phyloP scores from a whole-genome alignment of 2,113 vertebrate genomes.

The Mugil cephalus region DNA sequence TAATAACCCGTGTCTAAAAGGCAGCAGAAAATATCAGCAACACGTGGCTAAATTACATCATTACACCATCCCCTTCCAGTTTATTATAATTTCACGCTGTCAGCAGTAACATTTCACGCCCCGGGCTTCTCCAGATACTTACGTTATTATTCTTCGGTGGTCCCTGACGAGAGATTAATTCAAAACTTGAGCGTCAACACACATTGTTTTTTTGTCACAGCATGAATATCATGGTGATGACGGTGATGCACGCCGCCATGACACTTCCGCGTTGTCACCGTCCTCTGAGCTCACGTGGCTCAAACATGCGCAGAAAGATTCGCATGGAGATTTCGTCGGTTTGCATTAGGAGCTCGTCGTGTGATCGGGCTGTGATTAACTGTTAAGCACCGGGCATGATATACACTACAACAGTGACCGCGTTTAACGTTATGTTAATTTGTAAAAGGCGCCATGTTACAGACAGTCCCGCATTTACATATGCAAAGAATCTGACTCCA shows the following conservation, averaged over 20 bases:
- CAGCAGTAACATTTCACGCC: accelerated
- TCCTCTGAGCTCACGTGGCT: constrained; percentile 4
- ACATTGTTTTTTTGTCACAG: constrained; percentile 15
- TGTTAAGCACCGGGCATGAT: too few species aligned
- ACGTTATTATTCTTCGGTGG: constrained; percentile 31
- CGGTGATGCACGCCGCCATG: constrained; percentile 48
- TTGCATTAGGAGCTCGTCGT: too few species aligned
- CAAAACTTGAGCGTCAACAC: constrained; percentile 9
- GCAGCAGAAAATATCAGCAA: constrained; percentile 8
- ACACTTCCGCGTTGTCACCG: constrained; percentile 63
- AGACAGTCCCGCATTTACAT: too few species aligned
- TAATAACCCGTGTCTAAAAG: neutral
- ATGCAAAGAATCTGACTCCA: too few species aligned
- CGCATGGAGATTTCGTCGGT: neutral
- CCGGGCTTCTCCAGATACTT: neutral
- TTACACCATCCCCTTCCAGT: neutral
- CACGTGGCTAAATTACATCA: constrained; percentile 65
- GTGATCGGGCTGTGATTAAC: too few species aligned
- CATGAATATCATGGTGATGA: neutral
- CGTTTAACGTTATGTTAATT: too few species aligned
- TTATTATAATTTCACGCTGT: neutral
- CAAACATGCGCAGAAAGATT: constrained; percentile 56
- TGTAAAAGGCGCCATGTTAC: too few species aligned
- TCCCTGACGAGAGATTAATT: neutral
- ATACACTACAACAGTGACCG: too few species aligned